phyloP scores from a whole-genome alignment of 2,888 invertebrate genomes.

The Erannis defoliaria region DNA sequence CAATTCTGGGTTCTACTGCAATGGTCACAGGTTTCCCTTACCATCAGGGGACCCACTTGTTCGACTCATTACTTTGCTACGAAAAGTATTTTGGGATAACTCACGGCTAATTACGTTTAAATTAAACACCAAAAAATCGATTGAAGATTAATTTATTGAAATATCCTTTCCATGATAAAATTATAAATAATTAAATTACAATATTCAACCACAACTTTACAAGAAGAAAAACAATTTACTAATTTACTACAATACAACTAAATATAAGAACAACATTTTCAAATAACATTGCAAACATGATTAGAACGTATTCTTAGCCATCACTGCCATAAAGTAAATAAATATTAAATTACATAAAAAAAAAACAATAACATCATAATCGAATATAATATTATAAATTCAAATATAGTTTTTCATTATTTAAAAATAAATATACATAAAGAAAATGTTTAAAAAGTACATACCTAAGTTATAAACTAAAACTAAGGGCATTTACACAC shows the following conservation, averaged over 20 bases:
- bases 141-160: conserved; percentile 57
- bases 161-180: conserved; percentile 57
- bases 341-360: not conserved
- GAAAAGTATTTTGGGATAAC: not conserved
- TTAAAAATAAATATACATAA: not conserved
- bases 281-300: conserved; percentile 51
- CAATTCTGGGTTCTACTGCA: too few relatives aligned
- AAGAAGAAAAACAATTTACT: conserved; percentile 49
- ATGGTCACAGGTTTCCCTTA: too few relatives aligned
- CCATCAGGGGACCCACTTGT: too few relatives aligned
- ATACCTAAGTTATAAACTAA: not conserved
- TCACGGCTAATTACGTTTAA: not conserved
- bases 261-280: conserved; percentile 23
- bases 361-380: not conserved
- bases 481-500: not conserved
- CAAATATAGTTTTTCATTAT: not conserved
- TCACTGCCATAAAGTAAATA: not conserved
- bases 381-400: not conserved
- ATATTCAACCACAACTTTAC: conserved; percentile 53
- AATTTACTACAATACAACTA: too few relatives aligned
- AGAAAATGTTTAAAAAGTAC: not conserved
- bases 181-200: conserved; percentile 50
- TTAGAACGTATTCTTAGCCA: conserved; percentile 23
- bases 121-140: conserved; percentile 44
- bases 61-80: too few relatives aligned